Evolutionary conservation across 2,797 vertebrate genomes (phyloP), one percentile per base, ranked within the genome.

Genomic region (Melanotaenia trifasciata): DNA sequence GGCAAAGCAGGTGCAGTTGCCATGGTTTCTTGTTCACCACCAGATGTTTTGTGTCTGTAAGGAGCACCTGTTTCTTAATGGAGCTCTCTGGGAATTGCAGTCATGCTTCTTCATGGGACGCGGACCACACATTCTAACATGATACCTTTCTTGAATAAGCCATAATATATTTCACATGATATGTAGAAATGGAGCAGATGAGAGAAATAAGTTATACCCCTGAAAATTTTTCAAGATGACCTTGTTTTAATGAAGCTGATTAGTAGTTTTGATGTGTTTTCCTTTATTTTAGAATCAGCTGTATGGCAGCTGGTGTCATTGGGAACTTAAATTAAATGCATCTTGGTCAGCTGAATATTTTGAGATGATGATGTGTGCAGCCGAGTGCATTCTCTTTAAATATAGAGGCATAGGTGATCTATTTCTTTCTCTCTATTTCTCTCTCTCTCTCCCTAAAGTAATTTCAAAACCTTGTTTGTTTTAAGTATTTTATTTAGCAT

Each of bases 41-140:
- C 84, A 87, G 76, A 85, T 90, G 81, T 79, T 82, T 71, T 79
- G 22, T 57, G 58, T 78, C 58, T 61, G 65, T 63, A 18, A 36
- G 24, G 69, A 58, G 54, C 62, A 80, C 67, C 74, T 87, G 70
- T 69, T 81, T 74, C 32, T 32, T 72, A 72, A 83, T 64, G 40
- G 78, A 74, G 59, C 45, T 79, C 57, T 50, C 58, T 80, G 65
- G 72, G 69, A 84, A 70, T 74, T 4, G 1, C 26, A 76, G 50
- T 53, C 51, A 11, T 58, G 45, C 73, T 72, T 61, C 43, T 45
- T 45, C 5, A 71, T 61, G 33, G 16, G 58, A 76, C 24, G 14
- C 24, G 62, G 64, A 74, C 35, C 36, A 63, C 36, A 63, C 61
- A 61, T 65, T 58, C 61, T 58, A 8, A 36, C 7, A 26, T 36